These are phyloP conservation scores for Trichoplusia ni DNA, from an alignment of 1,140 invertebrate species.

Conservation along the genomic window DNA sequence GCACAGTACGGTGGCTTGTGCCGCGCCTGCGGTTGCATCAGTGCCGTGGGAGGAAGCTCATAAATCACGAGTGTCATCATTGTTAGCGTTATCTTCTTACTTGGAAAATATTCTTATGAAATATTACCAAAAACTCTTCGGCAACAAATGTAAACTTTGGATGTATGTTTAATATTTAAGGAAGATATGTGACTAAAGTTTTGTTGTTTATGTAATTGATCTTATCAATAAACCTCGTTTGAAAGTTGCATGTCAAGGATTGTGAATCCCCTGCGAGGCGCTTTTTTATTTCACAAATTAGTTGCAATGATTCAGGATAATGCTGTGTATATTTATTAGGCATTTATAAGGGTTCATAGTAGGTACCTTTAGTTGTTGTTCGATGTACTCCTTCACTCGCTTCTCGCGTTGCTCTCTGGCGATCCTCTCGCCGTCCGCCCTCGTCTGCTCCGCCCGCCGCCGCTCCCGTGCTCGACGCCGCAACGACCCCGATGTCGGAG, in stretches of 20 bases:
- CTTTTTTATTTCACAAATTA: too few relatives aligned
- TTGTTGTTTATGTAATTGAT: too few relatives aligned
- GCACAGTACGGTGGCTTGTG: background rate
- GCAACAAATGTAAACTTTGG: too few relatives aligned
- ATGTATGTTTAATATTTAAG: too few relatives aligned
- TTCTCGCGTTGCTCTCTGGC: constrained; percentile 56
- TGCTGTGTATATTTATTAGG: too few relatives aligned
- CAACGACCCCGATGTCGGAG: constrained; percentile 62
- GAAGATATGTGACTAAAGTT: too few relatives aligned
- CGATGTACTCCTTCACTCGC: constrained; percentile 53
- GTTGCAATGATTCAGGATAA: too few relatives aligned
- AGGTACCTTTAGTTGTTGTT: constrained; percentile 59
- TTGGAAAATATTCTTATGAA: background rate
- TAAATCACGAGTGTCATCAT: background rate
- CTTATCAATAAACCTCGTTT: too few relatives aligned
- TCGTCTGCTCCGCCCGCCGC: constrained; percentile 53
- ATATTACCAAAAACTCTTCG: background rate
- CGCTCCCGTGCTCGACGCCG: constrained; percentile 57
- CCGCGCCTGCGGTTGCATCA: constrained; percentile 14
- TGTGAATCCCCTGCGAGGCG: too few relatives aligned
- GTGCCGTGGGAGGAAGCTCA: background rate
- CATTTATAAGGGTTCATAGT: background rate
- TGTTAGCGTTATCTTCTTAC: background rate
- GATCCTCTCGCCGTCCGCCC: constrained; percentile 60
- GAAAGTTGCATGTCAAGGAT: too few relatives aligned